These are phyloP conservation scores for Sebastolobus alascanus DNA, from an alignment of 2,797 vertebrate genomes.

Conservation along the genomic window DNA sequence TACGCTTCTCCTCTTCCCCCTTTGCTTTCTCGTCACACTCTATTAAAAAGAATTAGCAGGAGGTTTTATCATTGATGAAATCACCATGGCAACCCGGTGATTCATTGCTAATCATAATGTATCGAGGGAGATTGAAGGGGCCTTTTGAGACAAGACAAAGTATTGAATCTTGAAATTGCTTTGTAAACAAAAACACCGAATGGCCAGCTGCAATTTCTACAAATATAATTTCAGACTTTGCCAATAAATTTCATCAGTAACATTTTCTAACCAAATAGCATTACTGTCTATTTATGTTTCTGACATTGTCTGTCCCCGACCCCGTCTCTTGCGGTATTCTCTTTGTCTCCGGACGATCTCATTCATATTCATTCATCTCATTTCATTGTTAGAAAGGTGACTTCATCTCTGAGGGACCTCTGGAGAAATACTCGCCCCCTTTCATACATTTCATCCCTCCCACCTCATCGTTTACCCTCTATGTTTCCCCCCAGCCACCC, in stretches of 20 bases:
- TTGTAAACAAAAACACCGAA: slow-evolving; percentile 54
- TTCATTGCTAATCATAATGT: neutral
- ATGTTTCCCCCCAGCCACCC: slow-evolving; percentile 7
- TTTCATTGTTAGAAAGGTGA: slow-evolving; percentile 30
- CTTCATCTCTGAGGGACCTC: slow-evolving; percentile 20
- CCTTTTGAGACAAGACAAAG: neutral
- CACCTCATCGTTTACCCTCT: neutral
- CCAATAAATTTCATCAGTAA: slow-evolving; percentile 24
- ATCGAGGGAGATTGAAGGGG: neutral
- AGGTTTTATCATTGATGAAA: slow-evolving; percentile 29
- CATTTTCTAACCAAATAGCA: slow-evolving; percentile 23
- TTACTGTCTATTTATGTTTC: slow-evolving; percentile 34
- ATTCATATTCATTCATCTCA: slow-evolving; percentile 48
- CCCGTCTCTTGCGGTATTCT: slow-evolving; percentile 10
- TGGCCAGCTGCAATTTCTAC: slow-evolving; percentile 31
- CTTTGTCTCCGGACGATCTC: slow-evolving; percentile 5
- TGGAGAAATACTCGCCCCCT: neutral
- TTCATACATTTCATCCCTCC: neutral
- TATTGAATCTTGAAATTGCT: slow-evolving; percentile 1
- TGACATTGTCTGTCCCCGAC: slow-evolving; percentile 37
- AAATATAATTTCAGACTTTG: slow-evolving; percentile 51
- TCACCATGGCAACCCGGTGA: slow-evolving; percentile 47
- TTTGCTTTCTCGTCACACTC: slow-evolving; percentile 14
- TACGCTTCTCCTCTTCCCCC: neutral
- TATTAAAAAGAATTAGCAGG: slow-evolving; percentile 38